Base-by-base conservation (phyloP, 2,888 invertebrate species). In the Nomada lathburiana region DNA sequence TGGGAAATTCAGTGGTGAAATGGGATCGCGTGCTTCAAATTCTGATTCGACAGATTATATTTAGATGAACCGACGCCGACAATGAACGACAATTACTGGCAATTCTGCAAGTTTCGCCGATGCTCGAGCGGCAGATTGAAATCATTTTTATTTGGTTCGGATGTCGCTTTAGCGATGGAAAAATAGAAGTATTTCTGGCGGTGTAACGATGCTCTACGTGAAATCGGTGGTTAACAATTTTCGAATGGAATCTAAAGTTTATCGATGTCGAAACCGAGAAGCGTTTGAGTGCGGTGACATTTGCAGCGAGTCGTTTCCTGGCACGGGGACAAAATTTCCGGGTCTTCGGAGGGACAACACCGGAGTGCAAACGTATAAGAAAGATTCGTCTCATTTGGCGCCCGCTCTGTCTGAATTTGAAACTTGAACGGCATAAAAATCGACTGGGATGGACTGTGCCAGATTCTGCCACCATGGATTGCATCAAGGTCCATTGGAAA, bases 371-470 rank as follows among this genome's bases (percentile, higher is more conserved):
- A 76, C 60, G 26, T 65, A 55, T 36, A 76, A 76, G 73, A 63
- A 53, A 63, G 80, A 71, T 71, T 71, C 62, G 80, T 77, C 71
- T 80, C 79, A 47, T 79, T 80, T 69, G 72, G 62, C 80, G 47
- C 53, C 16, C 42, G 65, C 26, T 26, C 13, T 57, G 26, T 36
- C n/a, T 26, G 68, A 69, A 79, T 79, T 80, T 80, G 53, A 73
- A 73, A 78, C 69, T 69, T 36, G 47, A 47, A 55, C 73, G 59
- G 64, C 80, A 64, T 73, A 53, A 55, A 68, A 63, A 79, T 79
- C 52, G 53, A 57, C 52, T 7, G 9, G n/a, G n/a, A 10, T 23
- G 44, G 26, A 52, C 4, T 10, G n/a, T 13, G 53, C 20, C 36
- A 23, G 47, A 10, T 42, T 64, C 13, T 16, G 36, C 26, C 23